These are phyloP conservation scores for Podilymbus podiceps DNA, from an alignment of 2,113 vertebrate genomes.

Conservation along the genomic window DNA sequence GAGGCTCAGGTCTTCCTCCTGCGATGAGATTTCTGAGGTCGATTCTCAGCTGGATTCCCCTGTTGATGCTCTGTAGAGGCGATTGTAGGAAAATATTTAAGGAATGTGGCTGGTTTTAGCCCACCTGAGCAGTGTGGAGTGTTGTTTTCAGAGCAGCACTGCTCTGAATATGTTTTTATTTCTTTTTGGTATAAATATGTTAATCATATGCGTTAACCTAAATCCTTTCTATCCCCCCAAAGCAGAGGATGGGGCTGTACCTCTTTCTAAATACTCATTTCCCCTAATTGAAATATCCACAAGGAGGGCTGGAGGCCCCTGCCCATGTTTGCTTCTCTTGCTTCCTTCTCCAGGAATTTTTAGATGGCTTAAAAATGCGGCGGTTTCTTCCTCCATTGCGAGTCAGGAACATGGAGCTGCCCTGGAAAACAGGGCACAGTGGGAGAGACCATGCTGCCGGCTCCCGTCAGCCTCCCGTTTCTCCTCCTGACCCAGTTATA, in stretches of 20 bases:
- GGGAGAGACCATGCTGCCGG: neutral
- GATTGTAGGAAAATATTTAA: neutral
- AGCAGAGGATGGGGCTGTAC: neutral
- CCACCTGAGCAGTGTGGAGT: neutral
- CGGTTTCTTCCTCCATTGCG: neutral
- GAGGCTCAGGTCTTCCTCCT: neutral
- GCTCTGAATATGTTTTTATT: neutral
- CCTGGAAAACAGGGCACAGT: slow-evolving; percentile 2
- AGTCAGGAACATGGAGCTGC: neutral
- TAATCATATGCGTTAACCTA: neutral
- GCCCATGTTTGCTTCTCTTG: neutral
- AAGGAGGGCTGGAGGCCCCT: neutral
- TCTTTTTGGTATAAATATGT: neutral
- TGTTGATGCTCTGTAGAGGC: neutral
- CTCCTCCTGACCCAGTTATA: slow-evolving; percentile 57
- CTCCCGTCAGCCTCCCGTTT: neutral
- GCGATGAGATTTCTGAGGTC: neutral
- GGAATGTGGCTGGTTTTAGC: neutral
- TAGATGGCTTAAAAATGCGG: neutral
- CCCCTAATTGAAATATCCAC: neutral
- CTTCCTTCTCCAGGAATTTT: slow-evolving; percentile 31
- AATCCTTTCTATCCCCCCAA: neutral
- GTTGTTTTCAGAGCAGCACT: neutral
- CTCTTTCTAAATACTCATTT: neutral
- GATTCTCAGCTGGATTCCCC: neutral